Evolutionary conservation across 2,888 invertebrate genomes (phyloP).

Genomic region (Helobdella robusta): DNA sequence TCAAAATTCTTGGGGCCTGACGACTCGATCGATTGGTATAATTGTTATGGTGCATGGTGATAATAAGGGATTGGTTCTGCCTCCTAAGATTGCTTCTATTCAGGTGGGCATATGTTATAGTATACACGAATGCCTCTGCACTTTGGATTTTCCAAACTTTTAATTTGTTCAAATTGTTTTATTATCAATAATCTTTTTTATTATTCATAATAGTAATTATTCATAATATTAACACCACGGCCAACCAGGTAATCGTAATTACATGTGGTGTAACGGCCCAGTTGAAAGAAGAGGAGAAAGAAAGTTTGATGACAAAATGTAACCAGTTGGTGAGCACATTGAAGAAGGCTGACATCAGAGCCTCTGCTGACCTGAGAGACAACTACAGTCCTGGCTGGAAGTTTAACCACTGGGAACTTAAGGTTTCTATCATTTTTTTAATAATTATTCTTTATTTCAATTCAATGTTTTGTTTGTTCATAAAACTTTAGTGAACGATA

Average conservation of each 20-base stretch:
- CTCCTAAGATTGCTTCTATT: slow-evolving; percentile 71
- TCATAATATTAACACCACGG: too few relatives aligned
- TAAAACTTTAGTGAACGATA: too few relatives aligned
- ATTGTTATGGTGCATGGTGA: slow-evolving; percentile 77
- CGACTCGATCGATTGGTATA: slow-evolving; percentile 85
- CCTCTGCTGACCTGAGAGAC: slow-evolving; percentile 76
- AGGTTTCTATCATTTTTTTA: too few relatives aligned
- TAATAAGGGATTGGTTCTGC: slow-evolving; percentile 86
- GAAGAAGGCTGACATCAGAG: slow-evolving; percentile 57
- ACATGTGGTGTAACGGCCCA: slow-evolving; percentile 88
- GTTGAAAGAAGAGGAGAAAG: slow-evolving; percentile 63
- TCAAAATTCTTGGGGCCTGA: slow-evolving; percentile 97
- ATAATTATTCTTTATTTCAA: too few relatives aligned
- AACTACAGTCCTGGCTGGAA: slow-evolving; percentile 99
- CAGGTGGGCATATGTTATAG: slow-evolving; percentile 32
- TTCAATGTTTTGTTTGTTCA: too few relatives aligned
- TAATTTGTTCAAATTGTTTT: too few relatives aligned
- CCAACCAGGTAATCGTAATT: slow-evolving; percentile 72
- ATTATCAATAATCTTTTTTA: too few relatives aligned
- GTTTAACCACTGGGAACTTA: slow-evolving; percentile 92
- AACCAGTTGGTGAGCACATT: slow-evolving; percentile 56
- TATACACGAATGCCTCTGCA: too few relatives aligned
- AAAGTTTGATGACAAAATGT: slow-evolving; percentile 60
- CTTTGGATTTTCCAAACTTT: too few relatives aligned
- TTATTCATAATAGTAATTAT: too few relatives aligned